Conservation (phyloP, 2,797 vertebrate genomes). For the Anniella stebbinsi region DNA sequence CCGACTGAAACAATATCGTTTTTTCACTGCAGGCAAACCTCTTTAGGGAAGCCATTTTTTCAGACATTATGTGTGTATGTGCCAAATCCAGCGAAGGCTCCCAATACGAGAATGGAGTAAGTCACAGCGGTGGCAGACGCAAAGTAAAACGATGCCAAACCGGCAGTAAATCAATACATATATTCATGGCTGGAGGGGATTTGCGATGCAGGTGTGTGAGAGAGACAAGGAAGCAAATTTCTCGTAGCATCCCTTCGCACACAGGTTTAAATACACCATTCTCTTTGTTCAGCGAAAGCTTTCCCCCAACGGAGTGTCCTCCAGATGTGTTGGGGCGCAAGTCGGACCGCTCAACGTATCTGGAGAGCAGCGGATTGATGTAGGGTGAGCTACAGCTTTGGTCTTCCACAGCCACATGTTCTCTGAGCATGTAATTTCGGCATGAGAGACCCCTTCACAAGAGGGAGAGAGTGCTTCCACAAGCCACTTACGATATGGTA, state of each 20-base stretch:
- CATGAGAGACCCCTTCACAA: background rate
- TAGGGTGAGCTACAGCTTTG: background rate
- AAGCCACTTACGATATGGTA: background rate
- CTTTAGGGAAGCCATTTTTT: too few species aligned
- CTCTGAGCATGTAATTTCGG: background rate
- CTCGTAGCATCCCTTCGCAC: background rate
- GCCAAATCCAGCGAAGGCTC: too few species aligned
- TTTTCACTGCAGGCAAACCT: too few species aligned
- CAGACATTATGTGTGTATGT: too few species aligned
- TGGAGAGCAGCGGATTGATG: too few species aligned
- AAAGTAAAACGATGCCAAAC: background rate
- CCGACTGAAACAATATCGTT: too few species aligned
- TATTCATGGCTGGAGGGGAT: background rate
- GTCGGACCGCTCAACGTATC: too few species aligned
- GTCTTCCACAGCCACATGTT: background rate
- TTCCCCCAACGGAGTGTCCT: too few species aligned
- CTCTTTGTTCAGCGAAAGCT: background rate
- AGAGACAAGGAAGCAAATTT: background rate
- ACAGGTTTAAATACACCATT: background rate
- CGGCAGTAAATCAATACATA: too few species aligned
- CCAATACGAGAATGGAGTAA: too few species aligned
- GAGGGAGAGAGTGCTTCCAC: background rate
- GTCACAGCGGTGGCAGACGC: too few species aligned
- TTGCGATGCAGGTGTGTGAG: background rate
- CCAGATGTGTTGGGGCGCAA: background rate